Evolutionary conservation across 2,797 vertebrate species (phyloP).

Genomic region (Myioborus melanocephalus): DNA sequence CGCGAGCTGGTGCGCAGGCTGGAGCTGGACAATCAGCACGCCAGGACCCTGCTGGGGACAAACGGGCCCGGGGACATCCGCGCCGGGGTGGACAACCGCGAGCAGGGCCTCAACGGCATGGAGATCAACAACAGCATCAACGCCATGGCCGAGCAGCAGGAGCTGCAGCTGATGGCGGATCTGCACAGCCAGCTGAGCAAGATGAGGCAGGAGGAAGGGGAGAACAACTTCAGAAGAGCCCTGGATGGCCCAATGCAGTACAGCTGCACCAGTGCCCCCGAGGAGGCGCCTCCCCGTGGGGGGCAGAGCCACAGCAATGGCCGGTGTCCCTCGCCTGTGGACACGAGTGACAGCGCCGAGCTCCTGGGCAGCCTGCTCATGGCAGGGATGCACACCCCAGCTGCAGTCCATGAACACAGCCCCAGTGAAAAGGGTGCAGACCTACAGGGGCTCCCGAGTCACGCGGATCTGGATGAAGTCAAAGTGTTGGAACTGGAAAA

Average conservation of each 20-base stretch:
- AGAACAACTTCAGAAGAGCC: neutral
- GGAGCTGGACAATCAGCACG: conserved; percentile 88
- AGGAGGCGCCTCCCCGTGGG: neutral
- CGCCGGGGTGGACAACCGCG: conserved; percentile 42
- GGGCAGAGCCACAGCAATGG: neutral
- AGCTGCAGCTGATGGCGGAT: conserved; percentile 56
- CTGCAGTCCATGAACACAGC: neutral
- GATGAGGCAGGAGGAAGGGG: conserved; percentile 54
- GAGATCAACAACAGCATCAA: conserved; percentile 68
- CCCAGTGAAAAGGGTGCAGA: conserved; percentile 59
- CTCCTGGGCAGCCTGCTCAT: neutral
- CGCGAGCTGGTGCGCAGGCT: conserved; percentile 87
- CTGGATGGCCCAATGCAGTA: neutral
- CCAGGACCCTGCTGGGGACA: conserved; percentile 70
- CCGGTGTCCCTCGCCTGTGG: neutral
- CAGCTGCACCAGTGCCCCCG: neutral
- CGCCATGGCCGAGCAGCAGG: conserved; percentile 17
- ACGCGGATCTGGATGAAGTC: conserved; percentile 83
- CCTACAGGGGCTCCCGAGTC: conserved; percentile 35
- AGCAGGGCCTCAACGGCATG: neutral
- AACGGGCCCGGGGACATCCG: conserved; percentile 3
- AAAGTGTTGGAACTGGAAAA: conserved; percentile 85
- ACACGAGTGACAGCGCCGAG: neutral
- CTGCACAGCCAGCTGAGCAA: conserved; percentile 56
- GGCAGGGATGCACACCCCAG: neutral